Base-by-base conservation (phyloP, 2,797 vertebrate genomes). In the Psittacula derbiana region DNA sequence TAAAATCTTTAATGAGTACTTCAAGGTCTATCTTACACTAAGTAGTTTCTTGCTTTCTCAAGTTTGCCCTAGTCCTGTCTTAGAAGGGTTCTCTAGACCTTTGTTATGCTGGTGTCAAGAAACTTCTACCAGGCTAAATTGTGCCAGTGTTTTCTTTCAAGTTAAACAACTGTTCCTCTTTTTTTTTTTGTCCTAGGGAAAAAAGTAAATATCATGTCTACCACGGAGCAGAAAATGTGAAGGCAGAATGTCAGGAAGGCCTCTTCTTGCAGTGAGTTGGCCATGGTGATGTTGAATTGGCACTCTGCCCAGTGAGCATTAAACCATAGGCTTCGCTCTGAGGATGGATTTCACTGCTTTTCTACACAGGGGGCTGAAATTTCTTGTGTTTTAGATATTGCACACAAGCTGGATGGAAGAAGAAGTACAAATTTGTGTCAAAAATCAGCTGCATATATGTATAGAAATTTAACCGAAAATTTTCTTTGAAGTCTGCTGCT, bases 11-110 rank as follows among this genome's bases (percentile, higher is more conserved):
- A 81, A 90, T 62, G 80, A 84, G 40, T 81, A 21, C 62, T 81
- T 95, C 40, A 65, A 79, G 65, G n/a, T 70, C 53, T 72, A 28
- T 57, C 53, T 88, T 80, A 53, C 52, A 43, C 30, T 36, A 60
- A 90, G 44, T 65, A 65, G 38, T 72, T 91, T 91, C 43, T 79
- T 90, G 30, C 40, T 84, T 92, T 91, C 86, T 92, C 70, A 86
- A 33, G 58, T 40, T 75, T 92, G 60, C 31, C 33, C 21, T 52
- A 52, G 66, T 74, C 15, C 23, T 64, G 23, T 53, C 41, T 52
- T 65, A 43, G 67, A 80, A 86, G 16, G 5, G 9, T 53, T 71
- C 28, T 33, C 30, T 71, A 61, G 33, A 46, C 69, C 9, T 95
- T 81, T 27, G 13, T 88, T 88, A 28, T 78, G 71, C 49, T 70